Conservation (phyloP, 1,140 invertebrate species). For the Ceratosolen solmsi region DNA sequence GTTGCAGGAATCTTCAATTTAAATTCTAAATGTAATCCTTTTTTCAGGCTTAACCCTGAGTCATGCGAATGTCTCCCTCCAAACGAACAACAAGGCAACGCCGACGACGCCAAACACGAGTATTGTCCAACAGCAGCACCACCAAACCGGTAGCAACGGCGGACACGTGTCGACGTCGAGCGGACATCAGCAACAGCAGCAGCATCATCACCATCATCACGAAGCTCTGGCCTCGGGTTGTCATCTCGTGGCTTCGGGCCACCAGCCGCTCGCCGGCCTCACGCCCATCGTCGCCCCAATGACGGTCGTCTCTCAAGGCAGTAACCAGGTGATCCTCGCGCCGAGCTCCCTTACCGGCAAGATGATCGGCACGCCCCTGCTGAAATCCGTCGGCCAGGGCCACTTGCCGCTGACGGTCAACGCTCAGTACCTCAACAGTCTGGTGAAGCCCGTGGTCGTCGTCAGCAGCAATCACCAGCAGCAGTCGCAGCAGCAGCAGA, state of each 20-base stretch:
- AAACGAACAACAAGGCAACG: constrained; percentile 62
- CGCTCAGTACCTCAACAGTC: constrained; percentile 73
- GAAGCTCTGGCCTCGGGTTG: constrained; percentile 20
- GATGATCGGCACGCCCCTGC: constrained; percentile 70
- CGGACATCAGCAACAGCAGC: constrained; percentile 15
- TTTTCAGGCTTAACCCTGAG: constrained; percentile 69
- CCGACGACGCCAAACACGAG: constrained; percentile 66
- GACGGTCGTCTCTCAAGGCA: constrained; percentile 73
- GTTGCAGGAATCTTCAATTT: too few relatives aligned
- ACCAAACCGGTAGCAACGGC: constrained; percentile 10
- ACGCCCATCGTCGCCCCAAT: constrained; percentile 72
- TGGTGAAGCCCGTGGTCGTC: constrained; percentile 73
- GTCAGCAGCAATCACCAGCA: constrained; percentile 56
- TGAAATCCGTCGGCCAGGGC: constrained; percentile 71
- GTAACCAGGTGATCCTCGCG: constrained; percentile 68
- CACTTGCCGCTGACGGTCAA: constrained; percentile 70
- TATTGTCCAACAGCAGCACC: constrained; percentile 61
- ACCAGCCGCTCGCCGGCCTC: constrained; percentile 67
- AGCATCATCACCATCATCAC: constrained; percentile 31
- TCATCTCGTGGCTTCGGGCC: constrained; percentile 39
- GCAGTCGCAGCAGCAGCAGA: constrained; percentile 32
- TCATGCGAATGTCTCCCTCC: constrained; percentile 69
- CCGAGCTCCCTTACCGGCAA: constrained; percentile 70
- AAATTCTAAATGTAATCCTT: constrained; percentile 5
- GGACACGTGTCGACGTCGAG: background rate